Base-by-base conservation (phyloP, 2,888 invertebrate species). In the Cyrtodaria siliqua region DNA sequence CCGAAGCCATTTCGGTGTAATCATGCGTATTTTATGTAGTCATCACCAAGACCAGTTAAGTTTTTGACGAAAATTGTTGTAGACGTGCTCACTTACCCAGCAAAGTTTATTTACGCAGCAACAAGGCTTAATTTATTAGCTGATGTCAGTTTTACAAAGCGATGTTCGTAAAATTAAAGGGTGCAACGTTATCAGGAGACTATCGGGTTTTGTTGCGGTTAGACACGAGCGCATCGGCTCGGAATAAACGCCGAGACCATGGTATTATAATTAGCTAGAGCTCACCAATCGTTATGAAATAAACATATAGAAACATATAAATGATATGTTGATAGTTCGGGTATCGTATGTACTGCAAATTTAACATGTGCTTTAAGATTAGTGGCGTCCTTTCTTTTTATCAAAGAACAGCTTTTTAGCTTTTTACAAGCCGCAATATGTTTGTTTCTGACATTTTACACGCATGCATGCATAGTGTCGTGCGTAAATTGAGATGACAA, bases 111-210 rank as follows among this genome's bases (percentile, higher is more conserved):
- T 72, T 72, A 72, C 60, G 24, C 53, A 9, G 60, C 57, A 72
- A 60, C 72, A 66, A 60, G 66, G 26, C 40, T 47, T 61, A 53
- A 64, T 72, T 64, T 72, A 72, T 66, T 66, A 27, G 33, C 44
- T 56, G 53, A 59, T 72, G 72, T 66, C 72, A 66, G 38, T 72
- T 72, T 72, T 72, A 72, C 66, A 64, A 59, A 26, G 66, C 55
- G 64, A 64, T 66, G 66, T 61, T 44, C 55, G 49, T 33, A 1
- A 66, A 66, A 72, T 72, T 72, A 72, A 50, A 72, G 72, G 61
- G 29, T 50, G 52, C 8, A 14, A 27, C 26, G 57, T 23, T 57
- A 26, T 23, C 33, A n/a, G 33, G 52, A 27, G 20, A 50, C 20
- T 57, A 26, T 23, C 33, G 23, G 33, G 52, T 57, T 67, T 49